Evolutionary conservation across 2,888 invertebrate genomes (phyloP).

Genomic region (Drosophila villosipedis): DNA sequence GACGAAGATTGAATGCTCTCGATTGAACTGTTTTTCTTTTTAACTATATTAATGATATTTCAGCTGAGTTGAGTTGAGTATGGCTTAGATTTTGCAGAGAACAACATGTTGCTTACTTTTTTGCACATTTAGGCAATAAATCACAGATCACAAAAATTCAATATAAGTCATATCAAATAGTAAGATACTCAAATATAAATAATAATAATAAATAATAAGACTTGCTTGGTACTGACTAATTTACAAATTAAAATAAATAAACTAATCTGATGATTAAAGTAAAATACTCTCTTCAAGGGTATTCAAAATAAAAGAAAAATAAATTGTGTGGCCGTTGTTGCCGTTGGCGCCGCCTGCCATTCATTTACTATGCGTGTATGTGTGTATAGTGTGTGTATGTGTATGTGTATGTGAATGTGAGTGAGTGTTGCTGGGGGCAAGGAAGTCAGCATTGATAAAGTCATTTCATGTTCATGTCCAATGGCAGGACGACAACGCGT

Average conservation of each 20-base stretch:
- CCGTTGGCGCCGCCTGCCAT: slow-evolving; percentile 72
- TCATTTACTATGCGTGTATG: slow-evolving; percentile 54
- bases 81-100: background rate
- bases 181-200: background rate
- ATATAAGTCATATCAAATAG: background rate
- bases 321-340: slow-evolving; percentile 63
- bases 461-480: slow-evolving; percentile 64
- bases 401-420: slow-evolving; percentile 1
- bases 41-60: background rate
- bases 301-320: slow-evolving; percentile 19
- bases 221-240: too few species aligned
- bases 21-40: background rate
- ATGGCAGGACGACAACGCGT: slow-evolving; percentile 22
- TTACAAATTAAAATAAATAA: too few species aligned
- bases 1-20: slow-evolving; percentile 6
- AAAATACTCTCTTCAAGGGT: slow-evolving; percentile 6
- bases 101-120: background rate
- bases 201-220: background rate
- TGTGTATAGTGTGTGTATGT: too few species aligned
- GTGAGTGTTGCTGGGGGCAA: slow-evolving; percentile 19
- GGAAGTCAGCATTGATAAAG: slow-evolving; percentile 74
- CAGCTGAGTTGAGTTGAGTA: background rate
- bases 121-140: background rate
- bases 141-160: background rate
- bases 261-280: background rate